Evolutionary conservation across 2,797 vertebrate species (phyloP), one percentile per base, ranked within the genome.

Genomic region (Sciaenops ocellatus): DNA sequence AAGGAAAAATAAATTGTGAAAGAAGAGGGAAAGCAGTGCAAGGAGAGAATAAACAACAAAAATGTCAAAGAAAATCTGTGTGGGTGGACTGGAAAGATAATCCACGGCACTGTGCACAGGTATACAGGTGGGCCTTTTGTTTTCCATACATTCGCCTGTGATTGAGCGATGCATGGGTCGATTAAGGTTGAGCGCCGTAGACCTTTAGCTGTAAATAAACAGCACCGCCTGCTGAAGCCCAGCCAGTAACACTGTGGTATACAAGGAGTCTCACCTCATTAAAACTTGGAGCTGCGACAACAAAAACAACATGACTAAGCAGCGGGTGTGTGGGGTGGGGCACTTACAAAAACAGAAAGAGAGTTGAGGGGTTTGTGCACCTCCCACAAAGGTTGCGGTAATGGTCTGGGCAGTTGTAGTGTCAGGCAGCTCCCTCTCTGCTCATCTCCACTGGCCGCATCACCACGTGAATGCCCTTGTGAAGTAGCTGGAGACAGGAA

Each of bases 271-370:
- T 91, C 79, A 72, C 78, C 91, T 92, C 90, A 94, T 95, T 93
- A 94, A 92, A 93, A 93, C 81, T 83, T 87, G 79, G 88, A 90
- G 73, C 44, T 60, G 82, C 12, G 76, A 93, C 92, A 93, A 90
- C 79, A 90, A 87, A 90, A 94, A 92, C 90, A 93, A 92, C 91
- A 94, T 87, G 90, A 91, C 85, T 89, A 92, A 87, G 90, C 90
- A 91, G 72, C 28, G 18, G 78, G 73, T 76, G 73, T 64, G 66
- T 64, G 61, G 77, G 82, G 79, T 76, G 77, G 83, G 61, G 82
- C 61, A 73, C 57, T 76, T 64, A 69, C 16, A 56, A 76, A 83
- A 82, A 57, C 28, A 66, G 57, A 84, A 52, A 59, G 18, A 61
- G 64, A 38, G 47, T 26, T 44, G 70, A 60, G 70, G 76, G 64